phyloP scores from a whole-genome alignment of 1,140 invertebrate genomes.

The Cheumatopsyche charites region DNA sequence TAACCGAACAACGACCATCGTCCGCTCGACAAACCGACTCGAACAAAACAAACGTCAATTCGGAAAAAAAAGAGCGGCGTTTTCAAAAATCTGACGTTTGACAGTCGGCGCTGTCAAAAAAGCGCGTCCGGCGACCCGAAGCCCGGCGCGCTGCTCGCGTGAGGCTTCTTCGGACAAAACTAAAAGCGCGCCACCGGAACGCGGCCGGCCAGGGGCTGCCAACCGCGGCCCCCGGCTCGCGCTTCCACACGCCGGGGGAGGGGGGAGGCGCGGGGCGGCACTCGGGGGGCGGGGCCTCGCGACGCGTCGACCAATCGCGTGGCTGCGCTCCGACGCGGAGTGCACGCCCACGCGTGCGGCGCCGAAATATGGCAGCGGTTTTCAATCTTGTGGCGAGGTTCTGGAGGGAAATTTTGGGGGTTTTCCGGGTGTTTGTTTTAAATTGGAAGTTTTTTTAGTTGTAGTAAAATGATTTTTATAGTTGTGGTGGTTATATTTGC shows the following conservation, averaged over 20 bases:
- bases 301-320: conserved; percentile 2
- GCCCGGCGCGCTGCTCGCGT: conserved; percentile 26
- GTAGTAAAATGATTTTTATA: too few species aligned
- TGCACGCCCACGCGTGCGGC: conserved; percentile 4
- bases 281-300: not conserved
- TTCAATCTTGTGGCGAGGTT: not conserved
- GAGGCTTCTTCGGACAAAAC: conserved; percentile 43
- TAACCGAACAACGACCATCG: too few species aligned
- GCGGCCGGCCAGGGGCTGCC: conserved; percentile 26
- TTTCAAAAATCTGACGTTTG: too few species aligned
- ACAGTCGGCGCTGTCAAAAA: not conserved
- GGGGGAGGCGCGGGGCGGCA: conserved; percentile 33
- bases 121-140: conserved; percentile 22
- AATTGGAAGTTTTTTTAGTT: too few species aligned
- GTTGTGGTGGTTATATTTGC: too few species aligned
- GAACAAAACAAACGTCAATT: too few species aligned
- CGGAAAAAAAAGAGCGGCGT: too few species aligned
- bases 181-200: conserved; percentile 28
- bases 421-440: too few species aligned
- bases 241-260: too few species aligned
- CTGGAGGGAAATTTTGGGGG: too few species aligned
- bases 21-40: too few species aligned
- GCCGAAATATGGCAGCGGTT: not conserved
- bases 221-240: conserved; percentile 14
- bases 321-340: not conserved